Evolutionary conservation across 30 jellyfish, hydroid and myxozoan species (phyloP), one percentile per base, ranked within the genome.

Genomic region (Catostylus mosaicus): DNA sequence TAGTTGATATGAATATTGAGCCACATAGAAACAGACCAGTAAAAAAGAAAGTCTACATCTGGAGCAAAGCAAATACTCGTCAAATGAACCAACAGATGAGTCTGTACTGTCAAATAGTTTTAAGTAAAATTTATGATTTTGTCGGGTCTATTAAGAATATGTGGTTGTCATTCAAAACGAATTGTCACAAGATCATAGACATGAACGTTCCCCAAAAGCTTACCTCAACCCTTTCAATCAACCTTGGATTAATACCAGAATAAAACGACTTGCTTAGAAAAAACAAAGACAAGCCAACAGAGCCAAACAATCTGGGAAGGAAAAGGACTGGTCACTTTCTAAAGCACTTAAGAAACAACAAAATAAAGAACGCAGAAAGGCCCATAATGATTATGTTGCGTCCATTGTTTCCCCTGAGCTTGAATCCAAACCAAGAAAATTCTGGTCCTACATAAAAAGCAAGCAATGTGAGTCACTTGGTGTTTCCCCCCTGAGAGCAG

Each of bases 221-320:
- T 34, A 77, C 79, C 30, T 1, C 68, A 38, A 56, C 48, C 50
- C 48, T 7, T 62, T 57, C 30, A 77, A 57, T 26, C 88, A 57
- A 35, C 79, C 78, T 26, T 47, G 71, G 70, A 35, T 77, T 27
- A 77, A 54, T 31, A 35, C 70, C 70, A 56, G 31, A 77, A 36
- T 54, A 51, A 35, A 77, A 45, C 48, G 78, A 37, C 68, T 62
- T 0, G 63, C 67, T 0, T 30, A 59, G 77, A 77, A 57, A 59
- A 77, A 77, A 59, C 78, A 77, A 36, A 56, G 78, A 24, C 88
- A 46, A 48, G 0, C 0, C 74, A 51, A 46, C 61, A 46, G 31
- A 50, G 85, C 85, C 59, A 73, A 50, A 50, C 38, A 14, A 50
- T 73, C 85, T 0, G 52, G 85, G 60, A 73, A 73, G 61, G 85